Conservation (phyloP, 2,113 vertebrate species). For the Siphamia tubifer region DNA sequence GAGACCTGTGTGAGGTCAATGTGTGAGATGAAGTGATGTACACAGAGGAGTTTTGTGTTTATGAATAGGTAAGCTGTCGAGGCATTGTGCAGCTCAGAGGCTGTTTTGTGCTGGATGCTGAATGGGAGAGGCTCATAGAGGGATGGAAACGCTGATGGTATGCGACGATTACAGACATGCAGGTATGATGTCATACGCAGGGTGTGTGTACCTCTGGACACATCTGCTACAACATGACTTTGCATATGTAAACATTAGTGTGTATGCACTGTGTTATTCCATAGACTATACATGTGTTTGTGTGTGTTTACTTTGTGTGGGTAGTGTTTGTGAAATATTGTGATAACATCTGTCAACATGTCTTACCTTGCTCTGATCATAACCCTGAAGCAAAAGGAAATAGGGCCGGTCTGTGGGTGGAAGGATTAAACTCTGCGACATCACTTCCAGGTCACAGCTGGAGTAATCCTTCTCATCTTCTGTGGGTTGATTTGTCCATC, state of each 20-base stretch:
- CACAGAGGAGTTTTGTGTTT: slow-evolving; percentile 61
- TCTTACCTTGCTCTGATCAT: slow-evolving; percentile 86
- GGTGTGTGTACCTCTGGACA: slow-evolving; percentile 43
- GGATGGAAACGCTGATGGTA: slow-evolving; percentile 78
- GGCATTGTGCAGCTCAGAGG: slow-evolving; percentile 65
- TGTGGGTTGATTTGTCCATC: slow-evolving; percentile 50
- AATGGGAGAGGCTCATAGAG: slow-evolving; percentile 63
- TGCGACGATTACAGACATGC: slow-evolving; percentile 78
- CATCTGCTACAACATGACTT: slow-evolving; percentile 14
- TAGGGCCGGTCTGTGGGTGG: slow-evolving; percentile 89
- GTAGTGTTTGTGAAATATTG: slow-evolving; percentile 36
- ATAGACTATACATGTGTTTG: not conserved
- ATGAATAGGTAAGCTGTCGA: slow-evolving; percentile 51
- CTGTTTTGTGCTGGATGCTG: slow-evolving; percentile 71
- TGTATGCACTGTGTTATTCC: not conserved
- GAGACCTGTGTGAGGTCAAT: slow-evolving; percentile 79
- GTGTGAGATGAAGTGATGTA: slow-evolving; percentile 67
- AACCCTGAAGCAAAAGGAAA: slow-evolving; percentile 90
- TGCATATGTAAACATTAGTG: slow-evolving; percentile 37
- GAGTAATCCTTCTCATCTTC: slow-evolving; percentile 75
- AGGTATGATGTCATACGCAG: slow-evolving; percentile 77
- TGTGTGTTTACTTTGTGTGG: slow-evolving; percentile 19
- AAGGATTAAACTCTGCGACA: slow-evolving; percentile 90
- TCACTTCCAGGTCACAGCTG: slow-evolving; percentile 84
- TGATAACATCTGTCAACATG: slow-evolving; percentile 67